Evolutionary conservation across 2,888 invertebrate genomes (phyloP), one percentile per base, ranked within the genome.

Genomic region (Hypercompe scribonia): DNA sequence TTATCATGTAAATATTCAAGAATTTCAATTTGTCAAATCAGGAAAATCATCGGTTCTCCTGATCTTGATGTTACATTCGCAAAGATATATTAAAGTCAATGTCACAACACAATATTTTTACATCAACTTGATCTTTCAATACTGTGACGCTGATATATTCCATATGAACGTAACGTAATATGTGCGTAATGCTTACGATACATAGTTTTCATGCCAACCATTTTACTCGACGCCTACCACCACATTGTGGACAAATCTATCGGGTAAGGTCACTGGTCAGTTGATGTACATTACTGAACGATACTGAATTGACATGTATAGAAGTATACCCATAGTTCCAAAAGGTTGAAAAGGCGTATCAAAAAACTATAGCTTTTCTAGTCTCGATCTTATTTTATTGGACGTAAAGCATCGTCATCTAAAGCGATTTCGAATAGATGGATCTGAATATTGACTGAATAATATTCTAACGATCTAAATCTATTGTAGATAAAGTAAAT

Each of bases 21-120:
- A 61, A 31, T 7, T 61, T 61, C 4, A 28, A 2, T 61, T 28
- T 61, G 18, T 18, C 0, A 18, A 5, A 61, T 61, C n/a, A 28
- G 1, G 3, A 28, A 58, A 28, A 28, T 28, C 13, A 28, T 28
- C 28, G 58, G 28, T 28, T 28, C 4, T 58, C 81, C 83, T 81
- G 77, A 66, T 78, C 84, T 83, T 88, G 88, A 91, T 90, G 87
- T 90, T 84, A 87, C 87, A 87, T 83, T 54, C 81, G 87, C 87
- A 91, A 80, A 79, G 86, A 89, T 93, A 94, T 95, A 94, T 93
- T 88, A 21, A 88, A 82, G 78, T 86, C 92, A 94, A 93, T 92
- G 93, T 91, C 94, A 89, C 84, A 80, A 83, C 85, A 81, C 81
- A 73, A 82, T 85, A 85, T 84, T 87, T 86, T 87, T 84, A 89